Base-by-base conservation (phyloP, 2,888 invertebrate genomes). In the Diplazon laetatorius region DNA sequence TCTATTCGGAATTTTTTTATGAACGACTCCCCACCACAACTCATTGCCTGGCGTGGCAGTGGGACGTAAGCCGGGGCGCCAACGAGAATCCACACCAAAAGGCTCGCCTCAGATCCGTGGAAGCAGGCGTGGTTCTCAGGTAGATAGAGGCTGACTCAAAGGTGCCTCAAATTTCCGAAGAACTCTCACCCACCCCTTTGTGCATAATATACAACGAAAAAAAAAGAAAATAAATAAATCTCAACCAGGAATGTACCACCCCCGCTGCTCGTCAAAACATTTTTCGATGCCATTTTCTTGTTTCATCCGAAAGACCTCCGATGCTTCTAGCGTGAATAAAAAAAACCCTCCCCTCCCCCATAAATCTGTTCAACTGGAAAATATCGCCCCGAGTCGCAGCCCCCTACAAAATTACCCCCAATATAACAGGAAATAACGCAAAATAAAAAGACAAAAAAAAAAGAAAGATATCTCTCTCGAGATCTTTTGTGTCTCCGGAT, bases 91-190 rank as follows among this genome's bases (percentile, higher is more conserved):
- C 57, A 72, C 77, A 75, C 63, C 68, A 37, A 68, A 71, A 63
- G 68, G 66, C 62, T 60, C 74, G 62, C 44, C 48, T 65, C 75
- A 71, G 71, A 80, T 55, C 42, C 55, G 14, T 50, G 37, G 42
- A 78, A 65, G 73, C 84, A 87, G 86, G 86, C 86, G 85, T 86
- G 85, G 85, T 71, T 76, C 81, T 71, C 84, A 85, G 87, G 85
- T 86, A 87, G 80, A 75, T 63, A 39, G 59, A 69, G 12, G 69
- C 65, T 59, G 63, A 50, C 70, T 60, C 57, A 44, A 37, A 6
- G 30, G 6, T 30, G 2, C 30, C 30, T 30, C 30, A 30, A 65
- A 30, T 57, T 76, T 71, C 68, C 59, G 30, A 14, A 63, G 66
- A 42, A 48, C 65, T 66, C 46, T 42, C 52, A 18, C 55, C 12